Evolutionary conservation across 2,113 vertebrate genomes (phyloP), one percentile per base, ranked within the genome.

Genomic region (Otocyon megalotis): DNA sequence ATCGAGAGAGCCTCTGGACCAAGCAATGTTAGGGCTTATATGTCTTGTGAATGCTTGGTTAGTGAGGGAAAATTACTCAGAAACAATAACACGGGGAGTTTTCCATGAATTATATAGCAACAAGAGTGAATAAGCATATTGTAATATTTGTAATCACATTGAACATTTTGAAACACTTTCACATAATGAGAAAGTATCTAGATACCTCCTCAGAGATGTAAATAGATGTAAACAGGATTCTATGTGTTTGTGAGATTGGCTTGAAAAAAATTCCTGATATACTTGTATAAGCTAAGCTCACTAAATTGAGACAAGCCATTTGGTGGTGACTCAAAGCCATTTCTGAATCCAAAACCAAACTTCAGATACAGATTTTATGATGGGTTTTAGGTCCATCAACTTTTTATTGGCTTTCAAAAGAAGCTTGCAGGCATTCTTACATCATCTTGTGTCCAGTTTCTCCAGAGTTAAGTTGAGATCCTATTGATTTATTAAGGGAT

Each of bases 331-430:
- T 28, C 53, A 86, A 93, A 96, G 37, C 35, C 79, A 69, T 82
- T 81, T 85, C 62, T 37, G 79, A 96, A 53, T 56, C 62, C 26
- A 30, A 94, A 90, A 94, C 84, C 48, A 90, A 60, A 35, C 84
- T 95, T 95, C 63, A 28, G 76, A 77, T 65, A 62, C 28, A 76
- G 15, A 76, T 60, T 85, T n/a, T n/a, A 65, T 19, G 72, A 48
- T 15, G 32, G 20, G n/a, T 72, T 56, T 69, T 60, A 43, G 20
- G 50, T 24, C 62, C 56, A 0, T 93, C 43, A 69, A 20, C 5
- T 53, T 92, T 92, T 60, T 76, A 71, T n/a, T 83, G 56, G 82
- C 22, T 89, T 94, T 86, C 20, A 62, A 56, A 97, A 69, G 79
- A 89, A 89, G n/a, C n/a, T 58, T 48, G 26, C 13, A 32, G 81